Percentiles rank a stretch among this genome's conserved stretches.
Evolutionary conservation across 53 echinoderm and acorn worm species (phyloP).

Genomic region (Stichopus horrens): DNA sequence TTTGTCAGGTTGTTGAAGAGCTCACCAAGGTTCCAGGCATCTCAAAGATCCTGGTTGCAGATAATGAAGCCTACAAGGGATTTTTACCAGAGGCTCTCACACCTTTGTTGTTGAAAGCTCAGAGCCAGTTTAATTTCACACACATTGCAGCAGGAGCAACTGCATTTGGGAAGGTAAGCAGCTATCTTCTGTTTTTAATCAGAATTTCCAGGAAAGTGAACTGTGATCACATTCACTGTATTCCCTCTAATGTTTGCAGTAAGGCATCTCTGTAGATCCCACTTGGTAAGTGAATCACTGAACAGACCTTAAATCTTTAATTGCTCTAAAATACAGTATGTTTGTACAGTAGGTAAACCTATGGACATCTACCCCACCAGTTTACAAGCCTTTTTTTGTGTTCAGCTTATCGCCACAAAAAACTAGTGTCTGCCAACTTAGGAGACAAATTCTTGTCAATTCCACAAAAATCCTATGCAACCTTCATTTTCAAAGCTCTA

Average conservation of each 20-base stretch:
- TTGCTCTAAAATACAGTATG: neutral
- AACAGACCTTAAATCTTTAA: neutral
- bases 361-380: too few species aligned
- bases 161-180: constrained; percentile 81
- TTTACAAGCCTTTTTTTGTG: too few species aligned
- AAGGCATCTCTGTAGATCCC: neutral
- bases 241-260: neutral
- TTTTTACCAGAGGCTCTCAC: constrained; percentile 92
- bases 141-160: constrained; percentile 95
- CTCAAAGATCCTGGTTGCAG: constrained; percentile 83
- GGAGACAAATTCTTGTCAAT: too few species aligned
- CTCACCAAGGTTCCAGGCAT: constrained; percentile 79
- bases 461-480: too few species aligned
- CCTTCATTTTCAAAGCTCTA: too few species aligned
- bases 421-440: too few species aligned
- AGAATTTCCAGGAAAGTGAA: neutral
- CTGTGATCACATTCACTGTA: neutral
- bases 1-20: constrained; percentile 81
- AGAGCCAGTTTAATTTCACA: constrained; percentile 96
- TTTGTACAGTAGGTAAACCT: too few species aligned
- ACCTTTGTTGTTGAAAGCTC: constrained; percentile 84
- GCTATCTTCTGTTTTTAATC: neutral
- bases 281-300: neutral
- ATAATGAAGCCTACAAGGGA: constrained; percentile 89
- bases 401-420: too few species aligned